Evolutionary conservation across 1,140 invertebrate genomes (phyloP), one percentile per base, ranked within the genome.

Genomic region (Copidosoma floridanum): DNA sequence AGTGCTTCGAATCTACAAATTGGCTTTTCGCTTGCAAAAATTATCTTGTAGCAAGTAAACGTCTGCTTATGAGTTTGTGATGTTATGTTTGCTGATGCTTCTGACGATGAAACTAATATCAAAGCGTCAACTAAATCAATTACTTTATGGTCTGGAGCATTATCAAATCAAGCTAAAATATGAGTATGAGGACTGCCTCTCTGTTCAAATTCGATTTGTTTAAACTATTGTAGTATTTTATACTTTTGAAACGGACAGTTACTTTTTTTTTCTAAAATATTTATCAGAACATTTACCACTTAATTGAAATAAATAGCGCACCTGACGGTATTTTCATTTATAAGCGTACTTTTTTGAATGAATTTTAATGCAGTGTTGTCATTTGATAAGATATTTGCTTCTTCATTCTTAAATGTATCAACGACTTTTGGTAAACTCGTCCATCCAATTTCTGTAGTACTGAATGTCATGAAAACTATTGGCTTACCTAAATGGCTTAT

Each of bases 271-370:
- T 61, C 44, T 20, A 70, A 55, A 43, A 68, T 63, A 3, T 35
- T 52, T 56, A 68, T 23, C 8, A 69, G 0, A 60, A 67, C 66
- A 68, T 41, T 68, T 4, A 77, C 66, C 37, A 70, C 65, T 67
- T 74, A 76, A 56, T 78, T 72, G 41, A 77, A 79, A 55, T 79
- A 71, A 18, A 76, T 73, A 47, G 68, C 72, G 62, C 78, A 81
- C 6, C 74, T 80, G 24, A 80, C 75, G 6, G 79, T 69, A 69
- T 81, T 78, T 62, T 75, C 70, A 66, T 78, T 76, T 0, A 81
- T 53, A 23, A 80, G 57, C 46, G 55, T 61, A 48, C 38, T 50
- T 65, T 74, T 76, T 41, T 70, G 41, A 6, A 69, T 56, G 60
- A 46, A 71, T 48, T 65, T 8, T 21, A 79, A 50, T 51, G 62